Percentiles rank a stretch among this genome's conserved stretches.
Conservation (phyloP, 2,888 invertebrate species). For the Neocrepidodera transversa region DNA sequence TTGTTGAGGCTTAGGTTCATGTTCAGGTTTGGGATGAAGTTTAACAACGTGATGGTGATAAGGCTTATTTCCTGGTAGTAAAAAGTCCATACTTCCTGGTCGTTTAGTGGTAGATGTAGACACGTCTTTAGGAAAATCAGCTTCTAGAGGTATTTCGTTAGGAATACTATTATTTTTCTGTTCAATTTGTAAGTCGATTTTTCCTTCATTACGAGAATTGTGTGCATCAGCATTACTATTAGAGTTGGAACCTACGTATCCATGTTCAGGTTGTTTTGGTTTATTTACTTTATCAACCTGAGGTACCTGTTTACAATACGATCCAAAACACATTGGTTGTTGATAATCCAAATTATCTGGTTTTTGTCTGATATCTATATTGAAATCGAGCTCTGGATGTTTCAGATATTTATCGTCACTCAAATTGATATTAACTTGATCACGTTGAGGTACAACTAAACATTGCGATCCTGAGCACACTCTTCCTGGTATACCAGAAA, state of each 20-base stretch:
- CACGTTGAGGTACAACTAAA: not conserved
- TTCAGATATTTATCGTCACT: not conserved
- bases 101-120: not conserved
- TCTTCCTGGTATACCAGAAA: constrained; percentile 9
- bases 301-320: not conserved
- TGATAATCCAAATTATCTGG: not conserved
- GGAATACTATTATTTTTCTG: not conserved
- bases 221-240: constrained; percentile 4
- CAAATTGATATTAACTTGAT: not conserved
- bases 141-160: not conserved
- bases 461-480: constrained; percentile 11
- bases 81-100: constrained; percentile 8
- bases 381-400: not conserved
- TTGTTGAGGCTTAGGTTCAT: not conserved
- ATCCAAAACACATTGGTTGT: not conserved
- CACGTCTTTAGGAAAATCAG: not conserved
- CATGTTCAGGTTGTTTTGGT: not conserved
- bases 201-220: not conserved
- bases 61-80: constrained; percentile 22
- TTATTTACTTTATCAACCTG: not conserved
- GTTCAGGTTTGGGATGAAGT: not conserved
- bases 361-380: constrained; percentile 5
- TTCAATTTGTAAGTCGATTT: not conserved
- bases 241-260: not conserved
- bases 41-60: constrained; percentile 3